Base-by-base conservation (phyloP, 2,113 vertebrate species). In the Bos indicus region DNA sequence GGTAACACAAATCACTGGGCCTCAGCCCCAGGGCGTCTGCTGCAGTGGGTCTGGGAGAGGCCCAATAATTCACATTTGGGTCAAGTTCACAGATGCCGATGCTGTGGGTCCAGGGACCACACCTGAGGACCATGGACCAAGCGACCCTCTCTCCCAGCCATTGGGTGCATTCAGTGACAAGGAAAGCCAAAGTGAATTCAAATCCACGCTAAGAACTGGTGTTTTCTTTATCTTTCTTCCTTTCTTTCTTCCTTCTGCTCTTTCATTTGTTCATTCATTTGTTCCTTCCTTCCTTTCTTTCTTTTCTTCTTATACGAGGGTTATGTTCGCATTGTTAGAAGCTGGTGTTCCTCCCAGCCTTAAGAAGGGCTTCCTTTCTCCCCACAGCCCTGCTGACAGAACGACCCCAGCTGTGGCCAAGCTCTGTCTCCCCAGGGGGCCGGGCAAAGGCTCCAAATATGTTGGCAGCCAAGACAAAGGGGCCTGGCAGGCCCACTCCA, bases 391-490 rank as follows among this genome's bases (percentile, higher is more conserved):
- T n/a, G 17, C 95, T 86, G 74, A 94, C 60, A 94, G 97, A 93
- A 81, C 36, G 30, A 94, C 52, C 87, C 59, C 97, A 97, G 96
- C 62, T 97, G 96, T 81, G 88, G 56, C 96, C 97, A 87, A 98
- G 91, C 67, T 94, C 62, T 6, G 33, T 67, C 83, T 96, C 90
- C 95, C 92, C 74, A 56, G 19, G n/a, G 74, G 36, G 13, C 52
- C 60, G 95, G 96, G 89, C 97, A 89, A 85, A 88, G 36, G 11
- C 52, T 71, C 71, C 36, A 78, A 40, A 90, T 88, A 40, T 16
- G 33, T 6, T 88, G 23, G 9, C 81, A 97, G 96, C 30, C 52
- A 54, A 97, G 84, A 77, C 74, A 40, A 88, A 83, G 46, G 64
- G 54, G n/a, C 96, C 92, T 82, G 77, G 84, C 9, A 78, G 51